These are phyloP conservation scores for Limnephilus lunatus DNA, from an alignment of 2,888 invertebrate genomes.

Conservation along the genomic window DNA sequence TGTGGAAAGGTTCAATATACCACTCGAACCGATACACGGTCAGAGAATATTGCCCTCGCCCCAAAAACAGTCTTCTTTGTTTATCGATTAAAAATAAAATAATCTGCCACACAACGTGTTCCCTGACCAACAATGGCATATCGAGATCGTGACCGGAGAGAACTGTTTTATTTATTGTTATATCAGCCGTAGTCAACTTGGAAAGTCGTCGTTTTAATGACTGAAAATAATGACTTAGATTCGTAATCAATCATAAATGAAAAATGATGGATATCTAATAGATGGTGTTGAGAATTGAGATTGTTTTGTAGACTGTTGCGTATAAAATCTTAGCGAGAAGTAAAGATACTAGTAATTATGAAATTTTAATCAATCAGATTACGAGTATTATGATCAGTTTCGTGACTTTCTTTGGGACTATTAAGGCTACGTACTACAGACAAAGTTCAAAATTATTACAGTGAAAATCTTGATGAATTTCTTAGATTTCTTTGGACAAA, in stretches of 20 bases:
- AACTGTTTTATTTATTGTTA: constrained; percentile 45
- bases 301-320: background rate
- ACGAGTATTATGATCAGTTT: background rate
- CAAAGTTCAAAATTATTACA: background rate
- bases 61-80: constrained; percentile 53
- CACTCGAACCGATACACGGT: constrained; percentile 36
- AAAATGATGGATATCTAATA: background rate
- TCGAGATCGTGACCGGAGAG: constrained; percentile 52
- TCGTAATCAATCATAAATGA: background rate
- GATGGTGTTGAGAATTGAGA: background rate
- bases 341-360: background rate
- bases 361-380: background rate
- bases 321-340: background rate
- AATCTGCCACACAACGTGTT: constrained; percentile 35
- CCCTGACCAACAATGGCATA: constrained; percentile 16
- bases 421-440: background rate
- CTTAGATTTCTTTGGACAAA: background rate
- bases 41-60: constrained; percentile 49
- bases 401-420: background rate
- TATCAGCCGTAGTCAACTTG: constrained; percentile 28
- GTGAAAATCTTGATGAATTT: background rate
- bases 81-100: constrained; percentile 52
- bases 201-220: background rate
- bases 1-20: constrained; percentile 41
- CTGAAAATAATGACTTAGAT: background rate